Conservation (phyloP, 2,888 invertebrate species). For the Patella ulyssiponensis region DNA sequence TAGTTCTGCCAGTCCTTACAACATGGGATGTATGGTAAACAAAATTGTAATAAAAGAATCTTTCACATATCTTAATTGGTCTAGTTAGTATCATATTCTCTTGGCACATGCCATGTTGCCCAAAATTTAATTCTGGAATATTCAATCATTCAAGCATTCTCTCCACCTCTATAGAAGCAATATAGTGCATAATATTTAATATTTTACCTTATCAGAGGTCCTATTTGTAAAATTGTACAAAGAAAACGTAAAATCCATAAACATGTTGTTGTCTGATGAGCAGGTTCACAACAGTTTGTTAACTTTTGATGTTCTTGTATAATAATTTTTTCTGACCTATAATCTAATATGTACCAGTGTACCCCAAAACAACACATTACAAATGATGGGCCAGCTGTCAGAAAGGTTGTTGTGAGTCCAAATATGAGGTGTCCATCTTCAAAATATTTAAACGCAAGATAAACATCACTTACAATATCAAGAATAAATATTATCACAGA, state of each 20-base stretch:
- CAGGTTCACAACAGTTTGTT: slow-evolving; percentile 29
- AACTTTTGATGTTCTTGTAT: slow-evolving; percentile 38
- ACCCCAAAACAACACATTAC: slow-evolving; percentile 54
- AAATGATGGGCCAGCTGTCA: slow-evolving; percentile 54
- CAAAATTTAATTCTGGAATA: no score
- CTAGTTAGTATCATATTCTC: no score
- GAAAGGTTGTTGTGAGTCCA: slow-evolving; percentile 49
- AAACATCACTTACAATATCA: slow-evolving; percentile 56
- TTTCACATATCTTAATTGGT: no score
- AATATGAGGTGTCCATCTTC: slow-evolving; percentile 41
- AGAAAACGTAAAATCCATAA: slow-evolving; percentile 55
- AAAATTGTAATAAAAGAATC: no score
- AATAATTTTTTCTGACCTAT: slow-evolving; percentile 45
- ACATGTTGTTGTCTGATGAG: slow-evolving; percentile 38
- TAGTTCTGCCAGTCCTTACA: no score
- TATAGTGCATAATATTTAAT: background rate
- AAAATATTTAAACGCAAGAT: slow-evolving; percentile 55
- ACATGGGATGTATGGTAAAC: no score
- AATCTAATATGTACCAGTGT: slow-evolving; percentile 60
- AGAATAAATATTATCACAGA: slow-evolving; percentile 55
- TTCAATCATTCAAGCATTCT: no score
- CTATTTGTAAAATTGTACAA: slow-evolving; percentile 57
- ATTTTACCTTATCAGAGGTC: slow-evolving; percentile 60
- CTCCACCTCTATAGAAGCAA: background rate
- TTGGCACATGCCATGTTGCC: background rate